Evolutionary conservation across 2,113 vertebrate species (phyloP), one percentile per base, ranked within the genome.

Genomic region (Chauna torquata): DNA sequence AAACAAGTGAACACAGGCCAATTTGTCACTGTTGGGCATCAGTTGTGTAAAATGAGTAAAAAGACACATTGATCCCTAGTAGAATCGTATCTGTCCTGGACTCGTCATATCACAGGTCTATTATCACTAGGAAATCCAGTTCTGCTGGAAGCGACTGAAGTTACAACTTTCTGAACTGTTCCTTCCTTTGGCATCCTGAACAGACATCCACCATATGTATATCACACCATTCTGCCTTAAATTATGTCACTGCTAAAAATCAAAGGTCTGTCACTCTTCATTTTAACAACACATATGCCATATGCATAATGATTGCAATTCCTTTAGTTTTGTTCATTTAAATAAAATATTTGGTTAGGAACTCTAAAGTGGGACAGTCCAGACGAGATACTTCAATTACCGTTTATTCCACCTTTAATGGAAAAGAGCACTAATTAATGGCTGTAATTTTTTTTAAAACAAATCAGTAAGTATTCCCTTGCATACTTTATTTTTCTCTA

Each of bases 81-180:
- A 77, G 24, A 82, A 61, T 54, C 4, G 3, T 32, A 87, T 49
- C 34, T 27, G 45, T 58, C 44, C 62, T 65, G 24, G 91, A 50
- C 32, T 86, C 74, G n/a, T 49, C 32, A 62, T 62, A 30, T 54
- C 42, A 42, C 34, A 58, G 5, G 2, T 57, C 16, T 77, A 44
- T 47, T 69, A 32, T 25, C 32, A 66, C 42, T 38, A n/a, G 66
- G 71, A 90, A 92, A 92, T 30, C 10, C 13, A 65, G 49, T 45
- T 61, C 88, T 85, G 69, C 68, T 74, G 32, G 65, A 64, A 86
- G 28, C 6, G 45, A 75, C 38, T 91, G 49, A 88, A 85, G 45
- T 92, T 96, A 69, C 88, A 96, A 82, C 82, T 96, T 88, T 64
- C 84, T 84, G 77, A 92, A 94, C 81, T 72, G 52, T 87, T 96